A percentile compares a stretch with the other conserved stretches of the same genome.
Conservation (phyloP, 2,888 invertebrate species). For the Pachymerium ferrugineum region DNA sequence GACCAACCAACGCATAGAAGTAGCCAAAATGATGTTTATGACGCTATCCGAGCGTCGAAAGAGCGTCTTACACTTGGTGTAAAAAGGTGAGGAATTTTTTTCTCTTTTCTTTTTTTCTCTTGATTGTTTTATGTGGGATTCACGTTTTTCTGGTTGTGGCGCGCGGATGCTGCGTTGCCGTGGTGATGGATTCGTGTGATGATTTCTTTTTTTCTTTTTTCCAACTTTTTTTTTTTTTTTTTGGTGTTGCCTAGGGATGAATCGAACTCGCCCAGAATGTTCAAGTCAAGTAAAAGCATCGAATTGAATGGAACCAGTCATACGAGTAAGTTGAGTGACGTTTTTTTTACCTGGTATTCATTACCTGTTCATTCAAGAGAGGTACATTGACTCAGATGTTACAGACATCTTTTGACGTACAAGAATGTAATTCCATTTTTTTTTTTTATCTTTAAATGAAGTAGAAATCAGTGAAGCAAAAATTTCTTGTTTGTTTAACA, state of each 20-base stretch:
- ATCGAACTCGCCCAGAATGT: conserved; percentile 2
- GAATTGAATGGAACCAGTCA: conserved; percentile 20
- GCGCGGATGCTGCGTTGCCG: not conserved
- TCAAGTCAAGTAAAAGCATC: conserved; percentile 29
- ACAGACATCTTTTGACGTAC: not conserved
- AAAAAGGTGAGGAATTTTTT: conserved; percentile 40
- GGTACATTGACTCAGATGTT: not conserved
- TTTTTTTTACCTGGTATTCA: not conserved
- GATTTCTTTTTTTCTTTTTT: not conserved
- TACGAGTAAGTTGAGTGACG: not conserved
- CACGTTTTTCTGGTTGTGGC: too few species aligned
- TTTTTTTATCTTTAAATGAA: too few species aligned
- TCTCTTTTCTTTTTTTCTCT: too few species aligned
- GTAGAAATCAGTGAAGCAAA: too few species aligned
- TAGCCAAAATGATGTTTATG: conserved; percentile 58
- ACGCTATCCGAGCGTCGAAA: conserved; percentile 61
- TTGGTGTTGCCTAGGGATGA: conserved; percentile 2
- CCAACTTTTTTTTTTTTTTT: not conserved
- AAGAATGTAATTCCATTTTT: too few species aligned
- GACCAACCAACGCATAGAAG: conserved; percentile 62
- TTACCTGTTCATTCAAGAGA: not conserved
- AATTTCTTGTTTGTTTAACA: too few species aligned
- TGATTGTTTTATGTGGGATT: too few species aligned
- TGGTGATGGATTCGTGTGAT: not conserved
- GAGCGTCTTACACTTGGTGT: conserved; percentile 42